Evolutionary conservation across 2,113 vertebrate species (phyloP).

Genomic region (Rana temporaria): DNA sequence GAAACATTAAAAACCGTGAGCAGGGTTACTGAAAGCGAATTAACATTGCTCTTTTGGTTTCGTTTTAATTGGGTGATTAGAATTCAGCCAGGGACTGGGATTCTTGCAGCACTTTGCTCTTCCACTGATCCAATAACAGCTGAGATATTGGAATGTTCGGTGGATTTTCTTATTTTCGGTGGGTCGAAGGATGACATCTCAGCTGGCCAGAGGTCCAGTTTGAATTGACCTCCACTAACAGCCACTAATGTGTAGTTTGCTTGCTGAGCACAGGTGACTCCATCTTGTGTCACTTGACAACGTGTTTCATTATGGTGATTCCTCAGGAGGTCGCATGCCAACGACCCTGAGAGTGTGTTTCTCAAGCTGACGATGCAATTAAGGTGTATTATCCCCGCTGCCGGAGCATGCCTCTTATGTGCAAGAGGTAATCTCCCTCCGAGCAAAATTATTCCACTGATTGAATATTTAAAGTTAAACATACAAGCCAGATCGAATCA

Average conservation of each 20-base stretch:
- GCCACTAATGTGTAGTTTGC: slow-evolving; percentile 74
- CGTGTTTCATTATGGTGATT: slow-evolving; percentile 61
- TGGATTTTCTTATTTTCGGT: slow-evolving; percentile 68
- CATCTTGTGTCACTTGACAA: slow-evolving; percentile 58
- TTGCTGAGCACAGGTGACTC: slow-evolving; percentile 73
- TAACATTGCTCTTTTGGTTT: slow-evolving; percentile 53
- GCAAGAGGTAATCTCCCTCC: slow-evolving; percentile 62
- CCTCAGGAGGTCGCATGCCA: slow-evolving; percentile 70
- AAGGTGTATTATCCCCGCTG: slow-evolving; percentile 65
- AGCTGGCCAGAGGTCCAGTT: slow-evolving; percentile 51
- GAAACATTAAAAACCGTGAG: background rate
- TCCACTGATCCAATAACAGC: slow-evolving; percentile 38
- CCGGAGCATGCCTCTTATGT: slow-evolving; percentile 69
- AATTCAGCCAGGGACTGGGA: slow-evolving; percentile 24
- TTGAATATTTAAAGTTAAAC: slow-evolving; percentile 26
- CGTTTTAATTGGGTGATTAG: slow-evolving; percentile 54
- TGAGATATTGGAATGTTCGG: slow-evolving; percentile 64
- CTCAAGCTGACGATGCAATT: slow-evolving; percentile 70
- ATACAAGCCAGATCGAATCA: slow-evolving; percentile 9
- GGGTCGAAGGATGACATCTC: slow-evolving; percentile 61
- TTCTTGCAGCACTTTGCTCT: slow-evolving; percentile 37
- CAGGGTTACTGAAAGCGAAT: background rate
- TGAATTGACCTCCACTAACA: slow-evolving; percentile 66
- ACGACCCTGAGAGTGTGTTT: slow-evolving; percentile 68
- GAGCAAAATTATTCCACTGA: slow-evolving; percentile 17